Evolutionary conservation across 2,888 invertebrate genomes (phyloP).

Genomic region (Perdita meconis): DNA sequence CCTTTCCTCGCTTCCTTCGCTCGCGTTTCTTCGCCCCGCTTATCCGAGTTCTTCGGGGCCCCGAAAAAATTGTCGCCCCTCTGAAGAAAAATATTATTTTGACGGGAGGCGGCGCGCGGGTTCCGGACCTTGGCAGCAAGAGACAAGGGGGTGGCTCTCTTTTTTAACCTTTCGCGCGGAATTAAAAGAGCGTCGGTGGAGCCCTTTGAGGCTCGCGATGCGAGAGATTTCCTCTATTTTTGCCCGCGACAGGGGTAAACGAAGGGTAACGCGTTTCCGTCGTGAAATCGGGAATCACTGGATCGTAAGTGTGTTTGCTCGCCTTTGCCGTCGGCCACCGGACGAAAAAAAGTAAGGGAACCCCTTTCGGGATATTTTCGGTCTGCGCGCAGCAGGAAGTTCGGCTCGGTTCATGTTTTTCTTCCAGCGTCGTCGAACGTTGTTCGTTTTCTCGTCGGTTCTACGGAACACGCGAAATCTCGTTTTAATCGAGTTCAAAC

Average conservation of each 20-base stretch:
- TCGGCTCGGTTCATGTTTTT: slow-evolving; percentile 16
- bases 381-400: not conserved
- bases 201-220: not conserved
- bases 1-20: slow-evolving; percentile 18
- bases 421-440: slow-evolving; percentile 2
- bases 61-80: slow-evolving; percentile 28
- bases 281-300: slow-evolving; percentile 28
- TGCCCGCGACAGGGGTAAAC: not conserved
- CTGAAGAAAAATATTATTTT: slow-evolving; percentile 37
- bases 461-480: slow-evolving; percentile 52
- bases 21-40: slow-evolving; percentile 28
- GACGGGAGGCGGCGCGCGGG: not conserved
- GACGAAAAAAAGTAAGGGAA: slow-evolving; percentile 5
- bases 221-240: not conserved
- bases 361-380: slow-evolving; percentile 20
- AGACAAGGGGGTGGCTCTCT: not conserved
- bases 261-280: slow-evolving; percentile 30
- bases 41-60: slow-evolving; percentile 9
- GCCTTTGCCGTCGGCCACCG: slow-evolving; percentile 10
- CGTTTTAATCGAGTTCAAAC: slow-evolving; percentile 54
- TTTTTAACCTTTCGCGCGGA: not conserved
- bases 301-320: slow-evolving; percentile 27
- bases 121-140: not conserved
- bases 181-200: slow-evolving; percentile 2
- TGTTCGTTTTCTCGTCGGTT: slow-evolving; percentile 37